Evolutionary conservation across 2,888 invertebrate genomes (phyloP).

Genomic region (Calliopum simillimum): DNA sequence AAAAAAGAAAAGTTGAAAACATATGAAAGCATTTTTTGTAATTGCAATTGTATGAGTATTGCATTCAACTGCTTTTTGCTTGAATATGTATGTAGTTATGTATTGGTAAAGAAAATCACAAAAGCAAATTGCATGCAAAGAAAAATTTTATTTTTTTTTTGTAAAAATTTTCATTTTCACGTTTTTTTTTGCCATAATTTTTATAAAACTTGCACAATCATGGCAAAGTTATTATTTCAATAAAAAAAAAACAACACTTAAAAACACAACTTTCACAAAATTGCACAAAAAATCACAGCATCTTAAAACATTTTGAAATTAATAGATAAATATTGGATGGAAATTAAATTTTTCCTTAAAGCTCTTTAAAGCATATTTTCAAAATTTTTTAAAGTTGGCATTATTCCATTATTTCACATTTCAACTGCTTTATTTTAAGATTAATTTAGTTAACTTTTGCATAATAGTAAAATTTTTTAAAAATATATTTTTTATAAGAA

Average conservation of each 20-base stretch:
- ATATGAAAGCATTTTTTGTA: slow-evolving; percentile 1
- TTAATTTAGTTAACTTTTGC: too few species aligned
- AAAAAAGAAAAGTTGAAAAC: not conserved
- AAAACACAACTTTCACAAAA: too few species aligned
- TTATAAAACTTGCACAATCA: not conserved
- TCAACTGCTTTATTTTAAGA: too few species aligned
- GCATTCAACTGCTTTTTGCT: not conserved
- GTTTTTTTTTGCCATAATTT: not conserved
- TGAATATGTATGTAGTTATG: too few species aligned
- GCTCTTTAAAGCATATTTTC: not conserved
- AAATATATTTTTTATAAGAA: not conserved
- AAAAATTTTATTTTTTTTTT: slow-evolving; percentile 7
- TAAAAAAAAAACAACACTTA: too few species aligned
- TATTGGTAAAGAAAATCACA: slow-evolving; percentile 7
- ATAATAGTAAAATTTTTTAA: too few species aligned
- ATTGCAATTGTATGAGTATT: not conserved
- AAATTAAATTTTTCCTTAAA: not conserved
- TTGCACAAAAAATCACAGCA: too few species aligned
- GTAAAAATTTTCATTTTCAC: not conserved
- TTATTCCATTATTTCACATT: too few species aligned
- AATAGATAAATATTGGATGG: too few species aligned
- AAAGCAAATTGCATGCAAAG: slow-evolving; percentile 1
- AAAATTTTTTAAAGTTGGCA: too few species aligned
- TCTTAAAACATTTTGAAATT: too few species aligned
- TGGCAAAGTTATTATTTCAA: too few species aligned